Evolutionary conservation across 2,888 invertebrate genomes (phyloP).

Genomic region (Zootermopsis nevadensis): DNA sequence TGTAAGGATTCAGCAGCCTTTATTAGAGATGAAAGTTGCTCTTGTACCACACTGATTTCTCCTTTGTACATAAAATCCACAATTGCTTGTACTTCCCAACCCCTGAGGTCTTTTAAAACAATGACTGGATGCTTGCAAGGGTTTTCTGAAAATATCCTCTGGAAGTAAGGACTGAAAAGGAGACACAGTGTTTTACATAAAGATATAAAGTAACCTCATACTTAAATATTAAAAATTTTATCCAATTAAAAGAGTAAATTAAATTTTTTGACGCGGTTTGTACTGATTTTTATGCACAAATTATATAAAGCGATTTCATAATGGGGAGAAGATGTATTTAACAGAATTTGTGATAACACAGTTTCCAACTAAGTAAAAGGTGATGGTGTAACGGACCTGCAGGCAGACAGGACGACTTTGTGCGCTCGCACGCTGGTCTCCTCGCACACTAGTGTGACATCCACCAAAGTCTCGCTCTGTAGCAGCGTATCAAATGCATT

Average conservation of each 20-base stretch:
- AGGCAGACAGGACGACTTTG: slow-evolving; percentile 89
- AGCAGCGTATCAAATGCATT: slow-evolving; percentile 89
- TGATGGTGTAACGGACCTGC: slow-evolving; percentile 64
- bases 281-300: no score
- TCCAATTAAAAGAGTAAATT: background rate
- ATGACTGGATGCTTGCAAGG: slow-evolving; percentile 95
- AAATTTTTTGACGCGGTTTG: no score
- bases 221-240: background rate
- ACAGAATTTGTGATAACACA: no score
- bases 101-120: slow-evolving; percentile 89
- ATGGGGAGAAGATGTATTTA: no score
- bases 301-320: no score
- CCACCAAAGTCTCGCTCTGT: slow-evolving; percentile 87
- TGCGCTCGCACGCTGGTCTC: slow-evolving; percentile 88
- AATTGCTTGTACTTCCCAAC: slow-evolving; percentile 89
- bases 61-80: slow-evolving; percentile 96
- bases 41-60: slow-evolving; percentile 88
- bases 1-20: slow-evolving; percentile 90
- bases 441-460: slow-evolving; percentile 90
- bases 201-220: background rate
- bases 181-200: background rate
- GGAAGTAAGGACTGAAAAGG: slow-evolving; percentile 81
- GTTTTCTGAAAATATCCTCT: slow-evolving; percentile 88
- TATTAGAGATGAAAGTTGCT: slow-evolving; percentile 84
- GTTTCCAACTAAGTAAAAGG: background rate